Conservation (phyloP, 2,797 vertebrate genomes). For the Bradypodion ventrale region DNA sequence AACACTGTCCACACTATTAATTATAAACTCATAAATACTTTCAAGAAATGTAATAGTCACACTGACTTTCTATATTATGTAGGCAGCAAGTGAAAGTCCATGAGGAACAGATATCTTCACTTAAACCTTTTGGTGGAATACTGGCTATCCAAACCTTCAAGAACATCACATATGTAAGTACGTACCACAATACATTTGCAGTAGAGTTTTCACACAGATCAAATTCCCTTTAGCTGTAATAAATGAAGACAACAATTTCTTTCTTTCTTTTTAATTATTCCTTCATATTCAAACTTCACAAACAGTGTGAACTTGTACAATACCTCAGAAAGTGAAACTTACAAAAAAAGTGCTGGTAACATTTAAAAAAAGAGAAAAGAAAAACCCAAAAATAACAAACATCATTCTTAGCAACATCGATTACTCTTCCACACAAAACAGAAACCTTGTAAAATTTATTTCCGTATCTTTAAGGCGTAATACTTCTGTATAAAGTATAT, state of each 20-base stretch:
- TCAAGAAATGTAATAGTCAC: too few relatives aligned
- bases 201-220: background rate
- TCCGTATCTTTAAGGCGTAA: conserved; percentile 99
- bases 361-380: conserved; percentile 92
- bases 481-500: conserved; percentile 99
- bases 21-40: background rate
- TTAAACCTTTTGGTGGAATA: background rate
- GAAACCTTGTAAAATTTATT: conserved; percentile 92
- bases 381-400: conserved; percentile 81
- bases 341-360: conserved; percentile 99
- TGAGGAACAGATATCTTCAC: background rate
- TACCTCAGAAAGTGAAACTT: conserved; percentile 99
- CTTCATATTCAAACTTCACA: conserved; percentile 99
- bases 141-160: background rate
- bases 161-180: background rate
- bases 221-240: background rate
- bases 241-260: conserved; percentile 58
- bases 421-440: conserved; percentile 99
- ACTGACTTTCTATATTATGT: background rate
- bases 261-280: conserved; percentile 88
- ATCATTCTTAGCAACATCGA: conserved; percentile 99
- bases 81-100: background rate
- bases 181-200: background rate
- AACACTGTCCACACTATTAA: background rate
- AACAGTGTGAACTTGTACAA: conserved; percentile 99